phyloP scores from a whole-genome alignment of 2,888 invertebrate genomes.

The Eristalis pertinax region DNA sequence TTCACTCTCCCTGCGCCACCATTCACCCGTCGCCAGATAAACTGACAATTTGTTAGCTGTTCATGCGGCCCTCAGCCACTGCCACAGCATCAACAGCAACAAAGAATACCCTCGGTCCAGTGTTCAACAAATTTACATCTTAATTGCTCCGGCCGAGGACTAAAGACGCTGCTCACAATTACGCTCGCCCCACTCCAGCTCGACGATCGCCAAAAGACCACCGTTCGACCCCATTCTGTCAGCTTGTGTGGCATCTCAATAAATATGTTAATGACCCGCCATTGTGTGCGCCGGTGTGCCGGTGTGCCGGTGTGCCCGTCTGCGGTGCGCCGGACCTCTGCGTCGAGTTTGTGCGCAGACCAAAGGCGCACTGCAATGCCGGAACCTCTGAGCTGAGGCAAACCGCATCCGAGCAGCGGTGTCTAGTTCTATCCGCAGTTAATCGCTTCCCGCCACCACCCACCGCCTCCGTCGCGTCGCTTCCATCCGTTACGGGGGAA shows the following conservation, averaged over 20 bases:
- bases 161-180: slow-evolving; percentile 8
- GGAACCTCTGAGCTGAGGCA: slow-evolving; percentile 38
- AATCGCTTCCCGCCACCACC: slow-evolving; percentile 59
- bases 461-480: neutral
- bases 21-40: neutral
- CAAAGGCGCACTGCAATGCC: neutral
- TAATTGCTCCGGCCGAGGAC: slow-evolving; percentile 53
- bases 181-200: slow-evolving; percentile 47
- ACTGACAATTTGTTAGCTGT: slow-evolving; percentile 68
- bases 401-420: neutral
- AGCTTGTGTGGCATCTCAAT: slow-evolving; percentile 71
- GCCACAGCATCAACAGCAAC: neutral
- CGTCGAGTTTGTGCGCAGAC: neutral
- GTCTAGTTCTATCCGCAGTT: slow-evolving; percentile 29
- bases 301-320: neutral
- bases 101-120: neutral
- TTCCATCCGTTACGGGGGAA: slow-evolving; percentile 11
- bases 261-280: slow-evolving; percentile 65
- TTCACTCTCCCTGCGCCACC: neutral
- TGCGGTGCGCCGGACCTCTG: neutral
- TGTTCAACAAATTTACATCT: slow-evolving; percentile 61
- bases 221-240: slow-evolving; percentile 62
- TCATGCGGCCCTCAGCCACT: slow-evolving; percentile 39
- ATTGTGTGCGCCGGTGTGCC: neutral
- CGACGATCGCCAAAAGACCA: slow-evolving; percentile 47